These are phyloP conservation scores for Drosophila ezoana DNA, from an alignment of 2,888 invertebrate genomes.

Conservation along the genomic window DNA sequence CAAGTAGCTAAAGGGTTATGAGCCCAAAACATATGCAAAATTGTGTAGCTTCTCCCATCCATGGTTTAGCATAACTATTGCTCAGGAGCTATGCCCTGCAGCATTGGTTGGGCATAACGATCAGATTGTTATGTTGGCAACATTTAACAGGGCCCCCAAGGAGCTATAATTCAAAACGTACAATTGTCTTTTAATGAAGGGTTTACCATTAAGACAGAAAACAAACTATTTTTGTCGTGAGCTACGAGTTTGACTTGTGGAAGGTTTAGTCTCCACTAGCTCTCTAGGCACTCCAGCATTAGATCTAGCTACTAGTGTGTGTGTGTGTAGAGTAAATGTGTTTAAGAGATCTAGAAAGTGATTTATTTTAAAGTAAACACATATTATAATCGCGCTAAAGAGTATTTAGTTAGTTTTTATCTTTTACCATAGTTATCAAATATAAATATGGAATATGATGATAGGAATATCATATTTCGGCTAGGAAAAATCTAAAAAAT, in stretches of 20 bases:
- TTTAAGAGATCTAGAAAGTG: background rate
- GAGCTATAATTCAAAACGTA: constrained; percentile 45
- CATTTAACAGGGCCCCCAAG: constrained; percentile 27
- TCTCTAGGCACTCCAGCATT: background rate
- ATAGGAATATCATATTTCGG: no score
- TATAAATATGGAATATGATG: no score
- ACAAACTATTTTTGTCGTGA: constrained; percentile 30
- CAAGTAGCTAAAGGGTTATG: constrained; percentile 40
- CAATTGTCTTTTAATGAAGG: constrained; percentile 58
- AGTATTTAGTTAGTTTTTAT: background rate
- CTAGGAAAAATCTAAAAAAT: no score
- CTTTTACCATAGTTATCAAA: no score
- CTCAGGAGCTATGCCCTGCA: constrained; percentile 33
- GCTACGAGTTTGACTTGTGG: constrained; percentile 15
- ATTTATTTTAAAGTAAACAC: background rate
- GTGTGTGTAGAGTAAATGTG: constrained; percentile 9
- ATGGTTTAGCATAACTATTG: constrained; percentile 9
- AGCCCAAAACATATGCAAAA: constrained; percentile 59
- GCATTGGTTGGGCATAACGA: constrained; percentile 23
- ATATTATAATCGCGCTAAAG: background rate
- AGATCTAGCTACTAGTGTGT: background rate
- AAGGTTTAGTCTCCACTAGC: background rate
- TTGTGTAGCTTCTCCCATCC: constrained; percentile 20
- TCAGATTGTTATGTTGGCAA: constrained; percentile 38
- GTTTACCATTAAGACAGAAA: constrained; percentile 6